These are phyloP conservation scores for Liasis olivaceus DNA, from an alignment of 2,797 vertebrate genomes.

Conservation along the genomic window DNA sequence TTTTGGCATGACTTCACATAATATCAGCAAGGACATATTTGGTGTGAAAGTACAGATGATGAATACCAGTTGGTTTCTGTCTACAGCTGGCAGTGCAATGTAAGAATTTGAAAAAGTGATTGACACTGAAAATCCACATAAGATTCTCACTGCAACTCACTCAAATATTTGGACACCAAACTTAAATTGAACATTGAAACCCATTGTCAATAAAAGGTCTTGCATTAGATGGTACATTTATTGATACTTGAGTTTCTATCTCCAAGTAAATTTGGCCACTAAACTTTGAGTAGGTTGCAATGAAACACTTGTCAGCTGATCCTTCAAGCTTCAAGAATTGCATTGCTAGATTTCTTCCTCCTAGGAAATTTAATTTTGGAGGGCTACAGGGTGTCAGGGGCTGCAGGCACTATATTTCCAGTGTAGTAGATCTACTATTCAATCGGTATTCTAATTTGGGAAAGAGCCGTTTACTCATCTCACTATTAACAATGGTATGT, in stretches of 20 bases:
- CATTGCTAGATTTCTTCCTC: not conserved
- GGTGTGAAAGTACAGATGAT: not conserved
- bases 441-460: not conserved
- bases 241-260: not conserved
- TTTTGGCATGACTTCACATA: not conserved
- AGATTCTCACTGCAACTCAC: not conserved
- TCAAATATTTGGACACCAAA: not conserved
- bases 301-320: not conserved
- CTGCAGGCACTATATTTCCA: not conserved
- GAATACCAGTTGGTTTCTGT: slow-evolving; percentile 6
- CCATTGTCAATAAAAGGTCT: not conserved
- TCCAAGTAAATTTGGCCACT: not conserved
- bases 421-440: not conserved
- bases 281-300: not conserved
- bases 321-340: not conserved
- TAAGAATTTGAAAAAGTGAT: not conserved
- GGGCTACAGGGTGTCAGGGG: not conserved
- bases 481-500: not conserved
- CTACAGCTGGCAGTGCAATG: not conserved
- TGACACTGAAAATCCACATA: not conserved
- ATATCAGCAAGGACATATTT: not conserved
- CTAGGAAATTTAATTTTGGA: not conserved
- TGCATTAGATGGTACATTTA: not conserved
- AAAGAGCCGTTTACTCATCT: not conserved
- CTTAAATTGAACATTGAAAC: not conserved